phyloP scores from a whole-genome alignment of 1,140 invertebrate species.

The Anastrepha ludens region DNA sequence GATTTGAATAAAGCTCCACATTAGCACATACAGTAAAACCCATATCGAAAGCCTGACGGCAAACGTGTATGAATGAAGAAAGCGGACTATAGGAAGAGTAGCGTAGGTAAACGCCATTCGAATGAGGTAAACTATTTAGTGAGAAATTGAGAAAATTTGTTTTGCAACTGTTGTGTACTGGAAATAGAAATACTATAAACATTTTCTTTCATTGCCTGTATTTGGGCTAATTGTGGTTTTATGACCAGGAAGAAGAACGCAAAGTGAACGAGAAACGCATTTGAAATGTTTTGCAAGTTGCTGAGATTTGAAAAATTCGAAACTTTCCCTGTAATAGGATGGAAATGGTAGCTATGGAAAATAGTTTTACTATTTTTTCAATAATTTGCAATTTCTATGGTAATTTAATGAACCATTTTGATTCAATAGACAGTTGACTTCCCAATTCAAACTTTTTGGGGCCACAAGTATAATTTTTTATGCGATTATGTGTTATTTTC shows the following conservation, averaged over 20 bases:
- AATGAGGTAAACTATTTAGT: slow-evolving; percentile 37
- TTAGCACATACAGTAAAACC: neutral
- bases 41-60: neutral
- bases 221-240: slow-evolving; percentile 43
- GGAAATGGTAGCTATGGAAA: too few relatives aligned
- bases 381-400: too few relatives aligned
- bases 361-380: too few relatives aligned
- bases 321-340: neutral
- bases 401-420: too few relatives aligned
- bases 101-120: slow-evolving; percentile 14
- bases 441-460: too few relatives aligned
- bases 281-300: neutral
- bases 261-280: neutral
- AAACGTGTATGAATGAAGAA: too few relatives aligned
- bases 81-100: neutral
- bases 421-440: too few relatives aligned
- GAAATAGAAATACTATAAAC: neutral
- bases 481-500: too few relatives aligned
- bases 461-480: too few relatives aligned
- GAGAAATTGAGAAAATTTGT: slow-evolving; percentile 41
- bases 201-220: slow-evolving; percentile 31
- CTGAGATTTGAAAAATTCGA: neutral
- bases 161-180: slow-evolving; percentile 21
- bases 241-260: neutral
- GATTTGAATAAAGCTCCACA: neutral